Evolutionary conservation across 2,113 vertebrate genomes (phyloP).

Genomic region (Cromileptes altivelis): DNA sequence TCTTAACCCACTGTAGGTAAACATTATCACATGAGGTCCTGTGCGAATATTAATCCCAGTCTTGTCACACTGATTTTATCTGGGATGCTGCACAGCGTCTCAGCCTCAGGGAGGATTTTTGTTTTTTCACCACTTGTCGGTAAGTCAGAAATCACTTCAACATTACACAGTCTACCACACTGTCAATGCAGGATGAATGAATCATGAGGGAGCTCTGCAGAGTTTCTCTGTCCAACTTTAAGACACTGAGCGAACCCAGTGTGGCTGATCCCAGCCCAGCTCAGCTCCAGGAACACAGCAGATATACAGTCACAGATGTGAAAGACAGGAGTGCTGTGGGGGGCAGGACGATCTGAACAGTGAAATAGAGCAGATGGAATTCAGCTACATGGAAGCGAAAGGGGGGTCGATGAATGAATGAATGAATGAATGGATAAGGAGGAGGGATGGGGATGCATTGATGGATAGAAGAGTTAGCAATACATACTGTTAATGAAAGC

Average conservation of each 20-base stretch:
- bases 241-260: not conserved
- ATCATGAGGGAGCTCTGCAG: not conserved
- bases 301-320: slow-evolving; percentile 9
- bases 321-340: not conserved
- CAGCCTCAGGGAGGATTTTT: not conserved
- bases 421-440: not conserved
- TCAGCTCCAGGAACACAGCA: not conserved
- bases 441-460: not conserved
- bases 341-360: not conserved
- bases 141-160: not conserved
- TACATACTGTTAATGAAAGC: not conserved
- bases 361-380: slow-evolving; percentile 27
- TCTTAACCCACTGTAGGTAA: slow-evolving; percentile 10
- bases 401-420: not conserved
- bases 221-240: not conserved
- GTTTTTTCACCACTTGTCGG: not conserved
- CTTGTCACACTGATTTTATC: slow-evolving; percentile 1
- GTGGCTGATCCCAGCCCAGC: not conserved
- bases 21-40: not conserved
- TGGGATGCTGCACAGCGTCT: not conserved
- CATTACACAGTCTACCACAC: not conserved
- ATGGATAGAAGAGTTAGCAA: not conserved
- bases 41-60: not conserved
- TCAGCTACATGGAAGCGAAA: not conserved
- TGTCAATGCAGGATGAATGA: not conserved